Base-by-base conservation (phyloP, 2,888 invertebrate species). In the Eurytoma adleriae region DNA sequence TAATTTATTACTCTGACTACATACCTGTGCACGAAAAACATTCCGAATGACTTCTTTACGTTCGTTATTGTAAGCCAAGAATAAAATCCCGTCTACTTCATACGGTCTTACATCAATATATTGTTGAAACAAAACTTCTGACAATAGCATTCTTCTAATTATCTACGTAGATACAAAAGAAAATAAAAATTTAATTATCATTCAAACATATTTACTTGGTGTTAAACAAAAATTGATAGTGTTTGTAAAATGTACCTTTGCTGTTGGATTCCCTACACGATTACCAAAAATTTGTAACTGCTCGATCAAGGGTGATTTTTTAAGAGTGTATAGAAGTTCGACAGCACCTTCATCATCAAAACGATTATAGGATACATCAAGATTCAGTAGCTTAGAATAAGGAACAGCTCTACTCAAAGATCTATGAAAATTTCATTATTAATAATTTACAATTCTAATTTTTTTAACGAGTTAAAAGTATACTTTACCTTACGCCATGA, bases 321-420 rank as follows among this genome's bases (percentile, higher is more conserved):
- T 94, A 1, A 94, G 83, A 0, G 92, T 91, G 82, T 93, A 92
- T 62, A 94, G 88, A 64, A 94, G 84, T 80, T 92, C 92, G 0
- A 92, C 83, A 50, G 93, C 85, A 14, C 94, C 94, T 40, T 81
- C 82, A 81, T 94, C 93, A 1, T 90, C 91, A 66, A 94, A 91
- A 85, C 91, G 91, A 84, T 94, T 94, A 62, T 92, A 85, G 0
- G 92, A 91, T 3, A 94, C 89, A 83, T 94, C 94, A 27, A 94
- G 87, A 0, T 92, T 91, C 62, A 92, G 88, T 12, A 94, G 86
- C 90, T 92, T 93, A 0, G 94, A 93, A 85, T 88, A 93, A 1
- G 94, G 93, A 86, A 94, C 83, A 0, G 91, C 91, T 62, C 91
- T 92, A 86, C 92, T 92, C 61, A 93, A 84, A 0, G 92, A 92